A percentile compares a stretch with the other conserved stretches of the same genome.
Evolutionary conservation across 2,888 invertebrate genomes (phyloP).

Genomic region (Lasioglossum leucozonium): DNA sequence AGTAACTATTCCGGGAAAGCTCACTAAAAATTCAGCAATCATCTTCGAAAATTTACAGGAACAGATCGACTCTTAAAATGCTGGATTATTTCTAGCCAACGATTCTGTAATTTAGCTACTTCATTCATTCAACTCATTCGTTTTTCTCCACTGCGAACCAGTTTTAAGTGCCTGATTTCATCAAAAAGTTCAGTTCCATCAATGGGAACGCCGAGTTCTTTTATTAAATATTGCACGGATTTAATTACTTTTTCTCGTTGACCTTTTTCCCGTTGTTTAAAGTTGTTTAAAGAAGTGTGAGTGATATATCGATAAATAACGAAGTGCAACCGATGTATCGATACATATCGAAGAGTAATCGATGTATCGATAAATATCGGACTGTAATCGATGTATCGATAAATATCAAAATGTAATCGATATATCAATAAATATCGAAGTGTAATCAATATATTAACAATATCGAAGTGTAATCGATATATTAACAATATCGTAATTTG

Average conservation of each 20-base stretch:
- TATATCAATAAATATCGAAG: no score
- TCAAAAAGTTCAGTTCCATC: neutral
- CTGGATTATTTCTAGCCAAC: neutral
- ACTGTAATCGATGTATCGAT: neutral
- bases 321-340: neutral
- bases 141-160: neutral
- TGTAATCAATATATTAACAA: no score
- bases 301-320: neutral
- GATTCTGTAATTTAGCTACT: neutral
- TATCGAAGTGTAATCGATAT: no score
- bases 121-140: neutral
- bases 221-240: neutral
- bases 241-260: constrained; percentile 2
- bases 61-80: neutral
- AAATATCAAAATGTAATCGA: neutral
- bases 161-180: neutral
- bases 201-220: neutral
- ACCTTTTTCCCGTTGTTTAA: neutral
- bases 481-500: neutral
- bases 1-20: neutral
- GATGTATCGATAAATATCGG: neutral
- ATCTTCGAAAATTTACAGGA: neutral
- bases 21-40: neutral
- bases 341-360: neutral
- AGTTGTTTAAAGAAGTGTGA: neutral